phyloP scores from a whole-genome alignment of 1,140 invertebrate species.

The Apis laboriosa region DNA sequence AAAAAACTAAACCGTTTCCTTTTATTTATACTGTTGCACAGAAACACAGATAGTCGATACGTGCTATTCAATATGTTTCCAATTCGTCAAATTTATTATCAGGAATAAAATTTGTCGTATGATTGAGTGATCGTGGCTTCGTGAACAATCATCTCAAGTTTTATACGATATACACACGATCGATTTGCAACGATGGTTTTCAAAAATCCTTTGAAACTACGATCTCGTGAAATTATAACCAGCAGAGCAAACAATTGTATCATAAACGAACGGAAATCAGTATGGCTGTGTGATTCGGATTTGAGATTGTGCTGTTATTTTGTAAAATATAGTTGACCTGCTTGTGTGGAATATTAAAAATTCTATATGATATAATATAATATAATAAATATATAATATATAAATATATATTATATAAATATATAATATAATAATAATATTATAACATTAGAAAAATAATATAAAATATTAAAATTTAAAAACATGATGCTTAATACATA shows the following conservation, averaged over 20 bases:
- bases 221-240: neutral
- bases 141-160: slow-evolving; percentile 3
- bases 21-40: neutral
- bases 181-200: neutral
- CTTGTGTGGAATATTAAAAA: neutral
- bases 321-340: neutral
- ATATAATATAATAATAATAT: too few relatives aligned
- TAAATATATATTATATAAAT: too few relatives aligned
- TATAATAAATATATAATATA: too few relatives aligned
- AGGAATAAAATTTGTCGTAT: neutral
- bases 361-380: neutral
- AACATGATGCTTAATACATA: too few relatives aligned
- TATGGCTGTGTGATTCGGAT: neutral
- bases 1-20: neutral
- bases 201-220: neutral
- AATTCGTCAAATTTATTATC: slow-evolving; percentile 3
- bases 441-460: too few relatives aligned
- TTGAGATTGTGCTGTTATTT: neutral
- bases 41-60: neutral
- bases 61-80: slow-evolving; percentile 9
- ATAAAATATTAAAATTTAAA: too few relatives aligned
- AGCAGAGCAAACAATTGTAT: neutral
- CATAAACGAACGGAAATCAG: neutral
- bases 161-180: neutral
- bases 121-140: neutral